Conservation (phyloP, 2,797 vertebrate species). For the Anableps anableps region DNA sequence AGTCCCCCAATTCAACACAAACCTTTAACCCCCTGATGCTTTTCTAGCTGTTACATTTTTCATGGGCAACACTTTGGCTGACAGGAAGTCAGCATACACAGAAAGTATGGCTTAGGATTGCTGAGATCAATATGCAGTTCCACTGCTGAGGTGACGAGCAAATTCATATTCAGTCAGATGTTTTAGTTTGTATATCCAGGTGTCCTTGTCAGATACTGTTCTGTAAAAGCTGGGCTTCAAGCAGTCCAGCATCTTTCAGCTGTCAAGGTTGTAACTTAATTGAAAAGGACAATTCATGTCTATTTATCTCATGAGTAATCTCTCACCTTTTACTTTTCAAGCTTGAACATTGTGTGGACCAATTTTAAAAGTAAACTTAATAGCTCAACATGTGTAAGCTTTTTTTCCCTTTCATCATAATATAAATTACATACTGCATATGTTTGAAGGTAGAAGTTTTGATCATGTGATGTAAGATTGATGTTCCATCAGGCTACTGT, state of each 20-base stretch:
- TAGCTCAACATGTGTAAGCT: neutral
- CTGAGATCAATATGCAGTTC: conserved; percentile 27
- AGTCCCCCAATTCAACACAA: conserved; percentile 18
- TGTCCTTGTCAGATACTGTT: conserved; percentile 22
- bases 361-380: neutral
- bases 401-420: neutral
- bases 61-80: conserved; percentile 8
- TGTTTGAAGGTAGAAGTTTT: neutral
- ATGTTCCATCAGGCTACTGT: neutral
- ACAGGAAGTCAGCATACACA: conserved; percentile 4
- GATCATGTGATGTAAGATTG: neutral
- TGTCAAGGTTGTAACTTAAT: conserved; percentile 11
- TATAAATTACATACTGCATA: neutral
- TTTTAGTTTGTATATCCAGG: conserved; percentile 15
- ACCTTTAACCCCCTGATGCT: conserved; percentile 13
- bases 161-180: conserved; percentile 23
- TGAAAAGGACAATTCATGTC: neutral
- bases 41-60: conserved; percentile 33
- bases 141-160: conserved; percentile 15
- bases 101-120: conserved; percentile 5
- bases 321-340: neutral
- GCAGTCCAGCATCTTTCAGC: conserved; percentile 8
- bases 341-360: neutral
- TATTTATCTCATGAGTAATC: neutral
- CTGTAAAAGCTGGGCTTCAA: conserved; percentile 22